Percentiles rank a stretch among this genome's conserved stretches.
phyloP scores from a whole-genome alignment of 2,797 vertebrate species.

The Tamandua tetradactyla region DNA sequence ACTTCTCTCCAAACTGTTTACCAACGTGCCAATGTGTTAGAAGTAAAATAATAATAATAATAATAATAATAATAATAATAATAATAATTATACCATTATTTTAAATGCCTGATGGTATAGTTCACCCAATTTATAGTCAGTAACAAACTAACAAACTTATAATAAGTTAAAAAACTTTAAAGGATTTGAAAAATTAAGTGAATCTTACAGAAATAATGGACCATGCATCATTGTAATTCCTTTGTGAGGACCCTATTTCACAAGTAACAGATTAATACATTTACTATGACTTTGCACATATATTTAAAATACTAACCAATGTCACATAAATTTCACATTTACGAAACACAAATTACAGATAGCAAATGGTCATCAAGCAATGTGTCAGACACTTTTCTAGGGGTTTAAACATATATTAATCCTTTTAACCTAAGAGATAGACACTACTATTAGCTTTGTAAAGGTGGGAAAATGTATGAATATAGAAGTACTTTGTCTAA shows the following conservation, averaged over 20 bases:
- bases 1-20: neutral
- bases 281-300: neutral
- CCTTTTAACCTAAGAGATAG: neutral
- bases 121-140: neutral
- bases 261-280: too few species aligned
- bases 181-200: neutral
- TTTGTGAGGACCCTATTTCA: neutral
- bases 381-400: neutral
- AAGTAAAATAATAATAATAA: neutral
- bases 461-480: neutral
- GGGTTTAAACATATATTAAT: neutral
- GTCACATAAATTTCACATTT: neutral
- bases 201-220: neutral
- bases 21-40: neutral
- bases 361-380: neutral
- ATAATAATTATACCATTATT: neutral
- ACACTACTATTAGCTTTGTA: neutral
- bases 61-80: neutral
- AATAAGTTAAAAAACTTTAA: neutral
- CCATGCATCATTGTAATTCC: neutral
- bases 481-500: neutral
- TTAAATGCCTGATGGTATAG: neutral
- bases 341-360: neutral
- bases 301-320: neutral
- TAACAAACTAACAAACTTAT: neutral